Evolutionary conservation across 2,113 vertebrate genomes (phyloP).

Genomic region (Calyptommatus sinebrachiatus): DNA sequence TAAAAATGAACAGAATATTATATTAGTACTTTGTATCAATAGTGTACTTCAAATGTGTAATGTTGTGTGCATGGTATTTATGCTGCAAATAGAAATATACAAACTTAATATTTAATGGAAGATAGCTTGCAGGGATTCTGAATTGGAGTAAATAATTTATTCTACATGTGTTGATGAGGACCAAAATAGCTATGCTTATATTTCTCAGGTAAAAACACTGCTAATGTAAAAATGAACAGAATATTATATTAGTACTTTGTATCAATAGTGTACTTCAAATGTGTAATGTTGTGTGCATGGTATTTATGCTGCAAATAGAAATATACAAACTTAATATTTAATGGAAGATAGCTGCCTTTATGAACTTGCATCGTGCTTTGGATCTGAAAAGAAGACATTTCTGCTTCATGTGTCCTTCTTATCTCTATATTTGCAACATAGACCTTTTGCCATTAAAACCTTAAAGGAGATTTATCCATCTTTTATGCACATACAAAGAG

Average conservation of each 20-base stretch:
- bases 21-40: not conserved
- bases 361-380: constrained; percentile 22
- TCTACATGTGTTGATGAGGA: too few species aligned
- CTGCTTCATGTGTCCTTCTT: not conserved
- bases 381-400: not conserved
- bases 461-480: not conserved
- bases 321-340: not conserved
- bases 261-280: not conserved
- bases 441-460: not conserved
- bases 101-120: not conserved
- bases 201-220: not conserved
- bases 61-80: constrained; percentile 19
- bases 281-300: not conserved
- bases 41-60: not conserved
- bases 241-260: not conserved
- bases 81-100: not conserved
- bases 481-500: constrained; percentile 17
- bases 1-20: not conserved
- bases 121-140: too few species aligned
- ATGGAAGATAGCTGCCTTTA: not conserved
- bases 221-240: not conserved
- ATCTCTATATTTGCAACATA: accelerated
- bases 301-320: constrained; percentile 13
- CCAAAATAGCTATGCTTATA: not conserved
- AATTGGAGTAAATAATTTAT: too few species aligned